phyloP scores from a whole-genome alignment of 2,888 invertebrate species.

The Drosophila fulvimacula region DNA sequence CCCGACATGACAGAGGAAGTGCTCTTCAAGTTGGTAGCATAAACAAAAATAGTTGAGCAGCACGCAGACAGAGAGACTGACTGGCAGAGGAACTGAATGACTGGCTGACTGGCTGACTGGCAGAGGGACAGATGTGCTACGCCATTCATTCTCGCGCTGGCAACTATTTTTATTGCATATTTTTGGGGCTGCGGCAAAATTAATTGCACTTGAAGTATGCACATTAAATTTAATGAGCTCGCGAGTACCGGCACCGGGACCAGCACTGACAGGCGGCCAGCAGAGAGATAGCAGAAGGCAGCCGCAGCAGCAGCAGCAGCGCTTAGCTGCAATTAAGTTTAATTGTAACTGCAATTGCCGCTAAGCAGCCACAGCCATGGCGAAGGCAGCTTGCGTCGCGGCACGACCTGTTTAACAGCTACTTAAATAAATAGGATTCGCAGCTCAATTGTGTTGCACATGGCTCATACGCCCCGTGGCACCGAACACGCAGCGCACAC shows the following conservation, averaged over 20 bases:
- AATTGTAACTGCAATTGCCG: constrained; percentile 72
- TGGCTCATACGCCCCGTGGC: constrained; percentile 60
- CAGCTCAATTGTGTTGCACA: constrained; percentile 58
- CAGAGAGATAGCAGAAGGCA: background rate
- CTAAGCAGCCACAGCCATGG: constrained; percentile 49
- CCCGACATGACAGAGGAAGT: constrained; percentile 38
- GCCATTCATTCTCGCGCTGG: constrained; percentile 48
- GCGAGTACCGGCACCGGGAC: constrained; percentile 24
- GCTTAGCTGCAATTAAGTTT: constrained; percentile 74
- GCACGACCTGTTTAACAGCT: constrained; percentile 69
- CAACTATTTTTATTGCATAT: constrained; percentile 76
- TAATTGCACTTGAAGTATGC: constrained; percentile 75
- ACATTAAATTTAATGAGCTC: constrained; percentile 77
- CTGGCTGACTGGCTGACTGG: background rate
- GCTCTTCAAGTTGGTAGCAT: constrained; percentile 46
- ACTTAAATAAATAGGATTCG: constrained; percentile 51
- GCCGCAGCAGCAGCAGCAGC: constrained; percentile 38
- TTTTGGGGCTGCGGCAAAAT: constrained; percentile 63
- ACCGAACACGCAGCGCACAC: constrained; percentile 2
- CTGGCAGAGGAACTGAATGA: background rate
- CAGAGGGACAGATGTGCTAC: constrained; percentile 12
- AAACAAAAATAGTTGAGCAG: constrained; percentile 34
- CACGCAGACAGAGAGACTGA: background rate
- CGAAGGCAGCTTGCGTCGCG: constrained; percentile 39
- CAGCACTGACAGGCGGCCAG: background rate